phyloP scores from a whole-genome alignment of 2,888 invertebrate species.

The Parnassius orleans region DNA sequence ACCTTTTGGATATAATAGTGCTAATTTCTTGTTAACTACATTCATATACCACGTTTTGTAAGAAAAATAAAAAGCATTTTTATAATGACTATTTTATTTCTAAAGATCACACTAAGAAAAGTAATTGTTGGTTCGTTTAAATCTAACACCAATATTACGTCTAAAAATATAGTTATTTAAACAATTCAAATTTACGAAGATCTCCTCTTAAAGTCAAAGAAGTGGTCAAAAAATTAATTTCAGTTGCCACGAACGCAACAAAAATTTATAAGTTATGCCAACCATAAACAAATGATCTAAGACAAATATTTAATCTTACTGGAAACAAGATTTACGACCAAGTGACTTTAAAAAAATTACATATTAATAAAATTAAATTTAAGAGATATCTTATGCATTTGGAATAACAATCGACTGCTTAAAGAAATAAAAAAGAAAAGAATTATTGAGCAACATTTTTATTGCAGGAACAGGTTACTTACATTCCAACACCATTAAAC shows the following conservation, averaged over 20 bases:
- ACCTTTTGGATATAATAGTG: background rate
- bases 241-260: too few relatives aligned
- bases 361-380: too few relatives aligned
- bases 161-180: conserved; percentile 43
- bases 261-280: too few relatives aligned
- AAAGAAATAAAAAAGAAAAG: background rate
- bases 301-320: too few relatives aligned
- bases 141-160: conserved; percentile 52
- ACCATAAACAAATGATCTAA: too few relatives aligned
- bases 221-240: too few relatives aligned
- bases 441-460: background rate
- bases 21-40: conserved; percentile 15
- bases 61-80: conserved; percentile 30
- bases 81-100: conserved; percentile 49
- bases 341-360: too few relatives aligned
- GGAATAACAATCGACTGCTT: background rate
- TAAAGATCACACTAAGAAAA: conserved; percentile 49
- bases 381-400: too few relatives aligned
- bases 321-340: too few relatives aligned
- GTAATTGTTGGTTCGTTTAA: conserved; percentile 49
- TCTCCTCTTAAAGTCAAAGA: background rate
- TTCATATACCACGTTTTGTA: conserved; percentile 3
- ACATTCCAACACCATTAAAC: background rate
- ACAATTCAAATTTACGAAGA: conserved; percentile 22
- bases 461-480: background rate